Evolutionary conservation across 1,140 invertebrate genomes (phyloP), one percentile per base, ranked within the genome.

Genomic region (Yoshiicerus persimilis): DNA sequence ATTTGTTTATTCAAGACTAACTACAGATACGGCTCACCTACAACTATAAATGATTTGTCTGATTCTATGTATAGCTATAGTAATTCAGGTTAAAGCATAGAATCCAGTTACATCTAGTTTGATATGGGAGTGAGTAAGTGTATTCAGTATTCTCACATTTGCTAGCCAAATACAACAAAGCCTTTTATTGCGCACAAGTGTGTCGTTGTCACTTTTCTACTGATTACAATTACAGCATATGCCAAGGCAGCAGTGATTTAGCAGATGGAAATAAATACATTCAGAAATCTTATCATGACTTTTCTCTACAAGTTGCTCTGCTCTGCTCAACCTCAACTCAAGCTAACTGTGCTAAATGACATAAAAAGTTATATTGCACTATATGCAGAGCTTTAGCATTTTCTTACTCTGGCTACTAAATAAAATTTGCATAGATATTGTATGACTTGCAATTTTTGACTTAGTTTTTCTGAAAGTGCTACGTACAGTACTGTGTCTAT

Each of bases 351-450:
- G 27, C 64, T 30, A 70, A 70, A 70, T 70, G 66, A 30, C 66
- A 30, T 30, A 70, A 70, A 70, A 30, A 30, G 66, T 70, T 70
- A 30, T 30, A 70, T 70, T 30, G 13, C 66, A 70, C 16, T 30
- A 13, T 70, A 25, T 70, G 66, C 66, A 70, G 16, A 32, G 66
- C 30, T 70, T 30, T 70, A 30, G 27, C 23, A 25, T 20, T 23
- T 23, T 23, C 62, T 10, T 9, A 41, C 11, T 36, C 13, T 80
- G 30, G 32, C 34, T 34, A 36, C 75, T 80, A 80, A 38, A 80
- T 80, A 80, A 62, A 84, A 84, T 84, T 84, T 84, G 38, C 83
- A 84, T 84, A 84, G n/a, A 84, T 84, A 84, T 84, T 84, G 83
- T 84, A 62, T 47, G 38, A 30, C 83, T 47, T 84, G 38, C 32